A percentile compares a stretch with the other conserved stretches of the same genome.
phyloP scores from a whole-genome alignment of 2,797 vertebrate species.

The Diceros bicornis region DNA sequence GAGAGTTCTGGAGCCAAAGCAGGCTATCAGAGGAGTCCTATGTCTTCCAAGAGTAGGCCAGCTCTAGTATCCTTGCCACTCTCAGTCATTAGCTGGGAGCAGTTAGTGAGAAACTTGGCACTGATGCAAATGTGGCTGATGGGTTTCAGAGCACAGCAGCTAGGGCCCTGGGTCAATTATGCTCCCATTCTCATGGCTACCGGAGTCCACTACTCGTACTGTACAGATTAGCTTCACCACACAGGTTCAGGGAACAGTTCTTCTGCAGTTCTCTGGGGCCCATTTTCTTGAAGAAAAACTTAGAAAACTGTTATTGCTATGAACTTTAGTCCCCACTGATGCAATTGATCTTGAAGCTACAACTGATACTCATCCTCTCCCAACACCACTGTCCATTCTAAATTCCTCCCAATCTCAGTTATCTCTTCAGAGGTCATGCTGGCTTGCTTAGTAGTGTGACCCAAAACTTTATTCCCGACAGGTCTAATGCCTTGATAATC shows the following conservation, averaged over 20 bases:
- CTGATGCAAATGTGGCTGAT: not conserved
- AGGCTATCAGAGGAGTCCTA: not conserved
- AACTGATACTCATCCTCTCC: not conserved
- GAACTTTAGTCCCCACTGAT: not conserved
- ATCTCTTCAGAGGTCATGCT: not conserved
- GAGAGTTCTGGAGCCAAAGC: not conserved
- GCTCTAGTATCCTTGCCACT: not conserved
- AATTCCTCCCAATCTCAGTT: not conserved
- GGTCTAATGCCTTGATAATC: not conserved
- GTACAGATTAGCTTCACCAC: not conserved
- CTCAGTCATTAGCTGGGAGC: not conserved
- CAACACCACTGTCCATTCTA: not conserved
- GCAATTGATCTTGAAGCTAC: not conserved
- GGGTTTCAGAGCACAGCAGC: not conserved
- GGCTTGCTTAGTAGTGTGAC: not conserved
- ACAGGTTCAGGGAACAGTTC: accelerated
- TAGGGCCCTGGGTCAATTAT: not conserved
- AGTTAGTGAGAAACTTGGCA: not conserved
- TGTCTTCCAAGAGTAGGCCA: not conserved
- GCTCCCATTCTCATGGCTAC: not conserved
- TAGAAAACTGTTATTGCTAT: not conserved
- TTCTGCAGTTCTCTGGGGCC: not conserved
- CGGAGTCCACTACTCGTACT: not conserved
- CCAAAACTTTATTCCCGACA: not conserved
- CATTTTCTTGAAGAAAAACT: not conserved